Evolutionary conservation across 2,797 vertebrate species (phyloP), one percentile per base, ranked within the genome.

Genomic region (Paratrypauchen microcephalus): DNA sequence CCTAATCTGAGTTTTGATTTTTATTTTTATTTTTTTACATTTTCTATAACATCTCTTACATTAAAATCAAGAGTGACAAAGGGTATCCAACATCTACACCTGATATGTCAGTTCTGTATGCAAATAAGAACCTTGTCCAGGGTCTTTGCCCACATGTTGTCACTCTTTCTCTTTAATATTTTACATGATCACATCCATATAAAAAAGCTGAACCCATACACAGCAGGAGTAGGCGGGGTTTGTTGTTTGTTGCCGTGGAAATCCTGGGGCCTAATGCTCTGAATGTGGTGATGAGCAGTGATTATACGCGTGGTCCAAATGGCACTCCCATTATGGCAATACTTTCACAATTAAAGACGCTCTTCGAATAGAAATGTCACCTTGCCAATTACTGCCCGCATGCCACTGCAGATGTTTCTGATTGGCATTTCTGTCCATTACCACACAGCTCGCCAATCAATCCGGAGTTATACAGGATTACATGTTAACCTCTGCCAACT

Each of bases 351-450:
- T 83, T 66, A 75, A 60, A 79, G 68, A 75, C 71, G 13, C 56
- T 47, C 79, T 75, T 81, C 77, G 77, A 87, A 86, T 75, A 78
- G 56, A 89, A 91, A 91, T 88, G 84, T 87, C 88, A 90, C 68
- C 65, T 60, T 48, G 55, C 77, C 83, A 85, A 85, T 90, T 88
- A 67, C 65, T 56, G 65, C 41, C 32, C 54, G 77, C 52, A 65
- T 61, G 11, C 28, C 0, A 24, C 72, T 0, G 32, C 71, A 80
- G 83, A 78, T 65, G 68, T 66, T 74, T 62, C 70, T 55, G 76
- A 69, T 45, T 73, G 82, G 71, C 82, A 77, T 80, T 79, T 76
- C 76, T 83, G 82, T 86, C 83, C 79, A 62, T 80, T 72, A 74
- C 63, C 70, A 71, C 75, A 36, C 36, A 73, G 70, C 66, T 57